Evolutionary conservation across 2,113 vertebrate species (phyloP).

Genomic region (Sander lucioperca): DNA sequence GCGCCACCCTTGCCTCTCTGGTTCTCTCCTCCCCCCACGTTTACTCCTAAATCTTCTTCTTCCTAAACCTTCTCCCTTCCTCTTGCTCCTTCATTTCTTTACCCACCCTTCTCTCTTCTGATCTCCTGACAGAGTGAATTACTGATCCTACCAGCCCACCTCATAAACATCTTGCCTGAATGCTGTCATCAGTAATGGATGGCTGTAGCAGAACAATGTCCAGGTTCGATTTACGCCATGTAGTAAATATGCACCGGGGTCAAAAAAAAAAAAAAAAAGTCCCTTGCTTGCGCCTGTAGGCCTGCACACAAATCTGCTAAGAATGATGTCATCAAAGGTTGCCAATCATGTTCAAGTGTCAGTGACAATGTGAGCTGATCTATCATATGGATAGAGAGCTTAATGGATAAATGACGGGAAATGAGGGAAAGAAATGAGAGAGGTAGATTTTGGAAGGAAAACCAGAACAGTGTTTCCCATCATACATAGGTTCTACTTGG

Average conservation of each 20-base stretch:
- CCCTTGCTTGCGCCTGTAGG: not conserved
- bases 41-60: constrained; percentile 1
- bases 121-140: constrained; percentile 72
- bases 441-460: not conserved
- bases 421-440: not conserved
- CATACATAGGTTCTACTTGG: no score
- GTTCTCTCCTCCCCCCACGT: constrained; percentile 1
- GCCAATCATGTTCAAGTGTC: constrained; percentile 32
- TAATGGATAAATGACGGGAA: constrained; percentile 22
- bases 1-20: not conserved
- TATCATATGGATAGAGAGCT: constrained; percentile 15
- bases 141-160: constrained; percentile 70
- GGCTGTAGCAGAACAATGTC: constrained; percentile 69
- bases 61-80: constrained; percentile 19
- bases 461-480: not conserved
- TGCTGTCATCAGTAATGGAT: constrained; percentile 76
- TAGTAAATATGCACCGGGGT: constrained; percentile 60
- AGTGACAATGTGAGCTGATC: constrained; percentile 8
- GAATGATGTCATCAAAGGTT: constrained; percentile 45
- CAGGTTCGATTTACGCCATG: constrained; percentile 62
- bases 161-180: constrained; percentile 75
- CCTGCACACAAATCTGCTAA: constrained; percentile 44
- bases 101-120: constrained; percentile 21
- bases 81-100: constrained; percentile 25
- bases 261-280: no score